These are phyloP conservation scores for Fopius arisanus DNA, from an alignment of 1,140 invertebrate species.

Conservation along the genomic window DNA sequence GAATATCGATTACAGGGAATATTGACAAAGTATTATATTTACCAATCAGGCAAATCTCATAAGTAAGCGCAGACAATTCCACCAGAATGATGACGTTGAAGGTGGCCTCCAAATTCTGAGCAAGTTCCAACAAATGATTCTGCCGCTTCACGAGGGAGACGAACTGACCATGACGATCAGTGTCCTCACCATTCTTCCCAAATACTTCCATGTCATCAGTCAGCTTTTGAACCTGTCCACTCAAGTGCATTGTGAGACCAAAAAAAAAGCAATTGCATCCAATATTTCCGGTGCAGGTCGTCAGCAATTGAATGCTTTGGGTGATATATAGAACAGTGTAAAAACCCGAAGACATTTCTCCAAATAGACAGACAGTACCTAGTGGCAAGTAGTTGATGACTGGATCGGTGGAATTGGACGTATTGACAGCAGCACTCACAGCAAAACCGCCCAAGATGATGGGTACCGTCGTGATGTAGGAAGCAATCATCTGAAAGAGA, in stretches of 20 bases:
- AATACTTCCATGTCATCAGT: slow-evolving; percentile 8
- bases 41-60: slow-evolving; percentile 45
- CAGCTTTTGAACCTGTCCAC: slow-evolving; percentile 37
- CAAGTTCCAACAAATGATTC: slow-evolving; percentile 17
- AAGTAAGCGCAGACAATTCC: slow-evolving; percentile 29
- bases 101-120: slow-evolving; percentile 21
- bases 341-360: background rate
- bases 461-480: slow-evolving; percentile 21
- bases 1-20: too few species aligned
- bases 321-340: slow-evolving; percentile 31
- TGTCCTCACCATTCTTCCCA: background rate
- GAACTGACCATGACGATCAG: background rate
- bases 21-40: slow-evolving; percentile 4
- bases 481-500: slow-evolving; percentile 34
- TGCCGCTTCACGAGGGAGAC: slow-evolving; percentile 26
- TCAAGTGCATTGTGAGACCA: slow-evolving; percentile 36
- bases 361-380: slow-evolving; percentile 30
- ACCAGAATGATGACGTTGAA: slow-evolving; percentile 34
- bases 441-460: slow-evolving; percentile 30
- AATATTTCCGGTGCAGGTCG: slow-evolving; percentile 30
- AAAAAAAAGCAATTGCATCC: slow-evolving; percentile 39
- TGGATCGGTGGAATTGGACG: background rate
- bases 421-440: background rate
- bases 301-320: slow-evolving; percentile 27
- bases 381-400: slow-evolving; percentile 29